These are phyloP conservation scores for Portunus trituberculatus DNA, from an alignment of 1,140 invertebrate genomes.

Conservation along the genomic window DNA sequence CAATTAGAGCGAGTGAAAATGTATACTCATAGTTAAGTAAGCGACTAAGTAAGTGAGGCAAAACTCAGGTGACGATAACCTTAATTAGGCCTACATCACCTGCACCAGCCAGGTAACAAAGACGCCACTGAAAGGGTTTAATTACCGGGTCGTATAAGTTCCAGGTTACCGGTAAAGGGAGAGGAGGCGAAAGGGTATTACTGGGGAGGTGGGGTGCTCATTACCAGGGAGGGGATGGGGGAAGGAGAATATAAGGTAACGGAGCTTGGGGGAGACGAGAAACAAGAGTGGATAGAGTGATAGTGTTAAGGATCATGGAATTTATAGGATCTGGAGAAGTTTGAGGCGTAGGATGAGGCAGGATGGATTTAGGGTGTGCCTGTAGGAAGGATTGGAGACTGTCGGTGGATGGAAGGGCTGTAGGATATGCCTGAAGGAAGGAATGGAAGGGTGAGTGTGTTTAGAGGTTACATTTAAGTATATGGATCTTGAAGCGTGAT, in stretches of 20 bases:
- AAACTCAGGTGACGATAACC: background rate
- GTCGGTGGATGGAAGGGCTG: background rate
- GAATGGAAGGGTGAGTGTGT: too few species aligned
- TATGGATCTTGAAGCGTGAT: background rate
- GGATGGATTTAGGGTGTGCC: background rate
- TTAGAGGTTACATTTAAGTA: background rate
- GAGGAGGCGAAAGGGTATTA: background rate
- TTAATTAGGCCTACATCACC: background rate
- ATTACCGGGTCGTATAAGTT: background rate
- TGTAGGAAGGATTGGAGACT: background rate
- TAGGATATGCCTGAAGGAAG: background rate
- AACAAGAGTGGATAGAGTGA: background rate
- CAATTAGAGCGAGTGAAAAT: too few species aligned
- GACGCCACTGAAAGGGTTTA: background rate
- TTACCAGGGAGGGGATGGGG: background rate
- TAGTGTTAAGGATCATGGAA: background rate
- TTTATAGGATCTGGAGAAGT: background rate
- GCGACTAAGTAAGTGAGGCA: too few species aligned
- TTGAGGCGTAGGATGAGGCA: background rate
- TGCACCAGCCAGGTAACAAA: background rate
- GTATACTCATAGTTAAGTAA: too few species aligned
- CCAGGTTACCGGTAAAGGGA: background rate
- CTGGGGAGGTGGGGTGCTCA: background rate
- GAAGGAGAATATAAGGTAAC: background rate
- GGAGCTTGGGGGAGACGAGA: background rate